A percentile compares a stretch with the other conserved stretches of the same genome.
These are phyloP conservation scores for Phocoena phocoena DNA, from an alignment of 2,113 vertebrate genomes.

Conservation along the genomic window DNA sequence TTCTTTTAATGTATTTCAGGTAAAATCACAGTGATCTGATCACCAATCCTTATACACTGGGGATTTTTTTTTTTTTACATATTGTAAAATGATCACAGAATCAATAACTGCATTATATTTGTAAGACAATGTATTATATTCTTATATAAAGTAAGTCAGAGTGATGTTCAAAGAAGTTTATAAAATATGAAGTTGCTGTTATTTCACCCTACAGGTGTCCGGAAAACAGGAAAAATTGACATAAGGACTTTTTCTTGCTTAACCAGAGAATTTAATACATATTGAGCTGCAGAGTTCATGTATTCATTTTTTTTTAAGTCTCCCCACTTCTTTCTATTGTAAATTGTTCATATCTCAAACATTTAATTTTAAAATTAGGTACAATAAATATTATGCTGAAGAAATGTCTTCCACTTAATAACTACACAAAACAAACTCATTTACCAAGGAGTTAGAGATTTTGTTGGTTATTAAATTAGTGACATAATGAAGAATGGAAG, in stretches of 20 bases:
- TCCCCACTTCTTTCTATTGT: not conserved
- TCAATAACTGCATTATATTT: conserved; percentile 73
- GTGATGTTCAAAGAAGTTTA: conserved; percentile 50
- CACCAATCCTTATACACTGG: not conserved
- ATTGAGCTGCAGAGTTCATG: conserved; percentile 4
- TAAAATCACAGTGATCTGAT: conserved; percentile 57
- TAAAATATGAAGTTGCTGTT: conserved; percentile 32
- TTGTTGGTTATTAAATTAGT: conserved; percentile 71
- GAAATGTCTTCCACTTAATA: conserved; percentile 61
- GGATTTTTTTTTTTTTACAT: not conserved
- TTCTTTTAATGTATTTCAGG: conserved; percentile 66
- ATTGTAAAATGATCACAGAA: conserved; percentile 37
- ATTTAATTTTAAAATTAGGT: conserved; percentile 56
- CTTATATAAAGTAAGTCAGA: conserved; percentile 58
- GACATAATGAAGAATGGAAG: conserved; percentile 52
- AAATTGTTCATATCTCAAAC: conserved; percentile 32
- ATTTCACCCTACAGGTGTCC: conserved; percentile 57
- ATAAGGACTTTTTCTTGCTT: not conserved
- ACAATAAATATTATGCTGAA: conserved; percentile 65
- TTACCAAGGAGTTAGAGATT: conserved; percentile 67
- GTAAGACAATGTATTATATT: conserved; percentile 55
- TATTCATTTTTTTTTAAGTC: not conserved
- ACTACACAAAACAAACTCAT: conserved; percentile 66
- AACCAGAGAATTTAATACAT: conserved; percentile 58
- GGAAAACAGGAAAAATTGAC: conserved; percentile 34